These are phyloP conservation scores for Podiceps cristatus DNA, from an alignment of 2,113 vertebrate genomes.

Conservation along the genomic window DNA sequence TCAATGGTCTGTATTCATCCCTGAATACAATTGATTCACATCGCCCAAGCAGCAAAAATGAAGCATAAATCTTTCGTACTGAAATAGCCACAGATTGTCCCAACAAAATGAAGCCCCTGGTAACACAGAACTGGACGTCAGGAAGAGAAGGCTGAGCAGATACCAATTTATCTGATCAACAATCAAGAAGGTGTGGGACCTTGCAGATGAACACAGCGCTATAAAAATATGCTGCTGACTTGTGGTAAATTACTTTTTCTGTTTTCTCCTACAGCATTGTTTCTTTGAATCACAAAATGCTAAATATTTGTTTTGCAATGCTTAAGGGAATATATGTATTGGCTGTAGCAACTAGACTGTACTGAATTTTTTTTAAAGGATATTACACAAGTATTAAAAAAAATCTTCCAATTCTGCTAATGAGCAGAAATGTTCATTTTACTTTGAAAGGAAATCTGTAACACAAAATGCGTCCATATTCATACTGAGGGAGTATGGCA, in stretches of 20 bases:
- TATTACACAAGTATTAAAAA: background rate
- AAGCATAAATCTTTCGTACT: background rate
- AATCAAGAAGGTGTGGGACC: background rate
- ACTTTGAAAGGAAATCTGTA: slow-evolving; percentile 11
- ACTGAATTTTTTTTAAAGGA: background rate
- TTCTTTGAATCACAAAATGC: background rate
- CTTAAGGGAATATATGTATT: background rate
- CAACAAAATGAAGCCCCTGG: background rate
- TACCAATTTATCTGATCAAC: background rate
- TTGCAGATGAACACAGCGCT: background rate
- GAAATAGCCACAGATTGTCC: background rate
- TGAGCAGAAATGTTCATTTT: background rate
- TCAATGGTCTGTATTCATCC: slow-evolving; percentile 23
- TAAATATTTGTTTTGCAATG: background rate
- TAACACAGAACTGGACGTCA: background rate
- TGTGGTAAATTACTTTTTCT: background rate
- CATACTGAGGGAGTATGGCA: background rate
- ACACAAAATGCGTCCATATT: background rate
- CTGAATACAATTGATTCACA: slow-evolving; percentile 28
- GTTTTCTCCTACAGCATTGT: background rate
- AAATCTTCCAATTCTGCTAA: background rate
- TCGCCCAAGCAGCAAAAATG: background rate
- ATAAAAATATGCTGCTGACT: background rate
- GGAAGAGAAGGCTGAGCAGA: background rate
- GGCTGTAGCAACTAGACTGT: background rate